These are phyloP conservation scores for Meriones unguiculatus DNA, from an alignment of 2,113 vertebrate genomes.

Conservation along the genomic window DNA sequence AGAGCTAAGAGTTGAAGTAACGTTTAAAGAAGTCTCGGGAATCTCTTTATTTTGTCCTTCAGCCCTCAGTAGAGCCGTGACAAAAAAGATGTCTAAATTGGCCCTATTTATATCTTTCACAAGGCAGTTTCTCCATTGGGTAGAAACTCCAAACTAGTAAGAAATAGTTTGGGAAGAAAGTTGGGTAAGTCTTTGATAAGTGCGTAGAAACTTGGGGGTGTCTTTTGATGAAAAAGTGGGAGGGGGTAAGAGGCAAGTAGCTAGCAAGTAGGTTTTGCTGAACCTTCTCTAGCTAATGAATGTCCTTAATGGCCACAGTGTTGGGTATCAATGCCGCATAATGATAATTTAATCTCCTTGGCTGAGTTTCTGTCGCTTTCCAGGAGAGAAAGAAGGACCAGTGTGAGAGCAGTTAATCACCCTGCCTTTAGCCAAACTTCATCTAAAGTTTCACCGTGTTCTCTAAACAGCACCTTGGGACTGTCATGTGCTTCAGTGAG, in stretches of 20 bases:
- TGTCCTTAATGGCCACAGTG: not conserved
- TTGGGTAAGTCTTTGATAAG: not conserved
- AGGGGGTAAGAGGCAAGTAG: not conserved
- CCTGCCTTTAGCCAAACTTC: constrained; percentile 57
- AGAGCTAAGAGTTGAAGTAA: constrained; percentile 1
- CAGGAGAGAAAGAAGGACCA: constrained; percentile 31
- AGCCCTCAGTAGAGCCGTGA: not conserved
- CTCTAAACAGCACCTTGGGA: constrained; percentile 10
- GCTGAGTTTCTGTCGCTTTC: constrained; percentile 51
- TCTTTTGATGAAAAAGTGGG: not conserved
- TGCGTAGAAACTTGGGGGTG: not conserved
- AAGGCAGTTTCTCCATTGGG: constrained; percentile 32
- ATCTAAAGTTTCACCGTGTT: constrained; percentile 55
- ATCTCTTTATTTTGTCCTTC: constrained; percentile 6
- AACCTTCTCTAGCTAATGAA: constrained; percentile 40
- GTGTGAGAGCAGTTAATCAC: constrained; percentile 36
- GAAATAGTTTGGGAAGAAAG: not conserved
- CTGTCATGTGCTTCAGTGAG: not conserved
- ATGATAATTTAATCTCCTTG: constrained; percentile 64
- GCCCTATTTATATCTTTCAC: constrained; percentile 50
- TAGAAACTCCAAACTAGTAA: not conserved
- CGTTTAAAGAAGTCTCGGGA: constrained; percentile 52
- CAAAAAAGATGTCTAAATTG: constrained; percentile 50
- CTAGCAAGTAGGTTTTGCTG: not conserved
- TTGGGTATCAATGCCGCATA: not conserved